Base-by-base conservation (phyloP, 2,113 vertebrate genomes). In the Globicephala melas region DNA sequence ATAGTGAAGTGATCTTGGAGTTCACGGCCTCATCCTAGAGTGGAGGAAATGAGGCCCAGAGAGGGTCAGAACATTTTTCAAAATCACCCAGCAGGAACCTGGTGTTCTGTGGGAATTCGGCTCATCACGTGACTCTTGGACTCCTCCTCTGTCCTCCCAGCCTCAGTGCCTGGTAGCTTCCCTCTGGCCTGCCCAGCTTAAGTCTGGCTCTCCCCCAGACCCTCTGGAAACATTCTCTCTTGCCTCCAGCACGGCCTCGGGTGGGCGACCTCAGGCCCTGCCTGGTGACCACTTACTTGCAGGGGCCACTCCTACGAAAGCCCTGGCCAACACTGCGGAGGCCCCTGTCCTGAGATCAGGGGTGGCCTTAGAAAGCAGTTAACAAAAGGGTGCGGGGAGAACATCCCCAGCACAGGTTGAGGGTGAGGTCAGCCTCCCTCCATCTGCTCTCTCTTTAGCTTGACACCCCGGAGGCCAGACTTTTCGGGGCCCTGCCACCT, bases 221-320 rank as follows among this genome's bases (percentile, higher is more conserved):
- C 33, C 28, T 62, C 68, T 50, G 71, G 20, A 67, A 38, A 17
- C 47, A 23, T 20, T 28, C 31, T 58, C 10, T 7, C 4, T 4
- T 15, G 1, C 25, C 31, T 47, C 53, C 25, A 20, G 17, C 0
- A 7, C 8, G 0, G 28, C 58, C 11, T 17, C 0, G 0, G 20
- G 8, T 8, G 28, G 60, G 20, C 13, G 15, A 2, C 28, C 53
- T 50, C 62, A 8, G 10, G 3, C 31, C 23, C 74, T 63, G 55
- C 53, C 67, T 47, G 68, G 15, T 38, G 53, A 62, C 17, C 1
- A 2, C 25, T 50, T 38, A 14, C 15, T 25, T 18, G 36, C n/a
- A 65, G 33, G 77, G 20, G 9, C 65, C 4, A 0, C 18, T 25
- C 3, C 8, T 31, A 5, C 1, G 0, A 33, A 58, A 21, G 18